These are phyloP conservation scores for Excalfactoria chinensis DNA, from an alignment of 2,113 vertebrate genomes.

Conservation along the genomic window DNA sequence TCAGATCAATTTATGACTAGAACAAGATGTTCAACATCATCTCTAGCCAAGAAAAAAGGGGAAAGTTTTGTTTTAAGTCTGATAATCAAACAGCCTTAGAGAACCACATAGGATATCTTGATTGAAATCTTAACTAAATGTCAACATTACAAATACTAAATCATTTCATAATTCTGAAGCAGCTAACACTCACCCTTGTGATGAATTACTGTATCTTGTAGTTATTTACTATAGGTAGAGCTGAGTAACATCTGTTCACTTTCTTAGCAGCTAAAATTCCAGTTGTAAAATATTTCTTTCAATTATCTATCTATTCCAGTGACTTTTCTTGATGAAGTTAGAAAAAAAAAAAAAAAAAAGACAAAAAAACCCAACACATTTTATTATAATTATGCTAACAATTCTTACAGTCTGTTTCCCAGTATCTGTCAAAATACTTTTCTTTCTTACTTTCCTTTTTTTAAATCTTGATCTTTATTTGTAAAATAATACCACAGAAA, in stretches of 20 bases:
- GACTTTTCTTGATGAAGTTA: neutral
- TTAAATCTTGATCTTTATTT: neutral
- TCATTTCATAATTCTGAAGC: neutral
- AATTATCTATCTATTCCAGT: neutral
- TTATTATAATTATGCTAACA: neutral
- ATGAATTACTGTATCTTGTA: neutral
- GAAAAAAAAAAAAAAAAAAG: too few relatives aligned
- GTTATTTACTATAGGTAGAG: neutral
- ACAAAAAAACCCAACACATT: too few relatives aligned
- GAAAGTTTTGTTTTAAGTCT: conserved; percentile 49
- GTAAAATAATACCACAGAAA: neutral
- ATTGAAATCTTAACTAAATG: neutral
- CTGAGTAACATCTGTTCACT: neutral
- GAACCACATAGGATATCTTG: neutral
- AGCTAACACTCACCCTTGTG: neutral
- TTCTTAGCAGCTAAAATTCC: neutral
- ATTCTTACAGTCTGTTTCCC: neutral
- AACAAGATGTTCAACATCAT: conserved; percentile 55
- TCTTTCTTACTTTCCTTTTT: too few relatives aligned
- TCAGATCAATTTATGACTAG: conserved; percentile 69
- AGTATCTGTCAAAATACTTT: neutral
- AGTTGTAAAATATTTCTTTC: neutral
- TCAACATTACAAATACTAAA: neutral
- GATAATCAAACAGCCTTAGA: conserved; percentile 24
- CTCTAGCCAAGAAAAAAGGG: conserved; percentile 45